These are phyloP conservation scores for Sarcophaga bullata DNA, from an alignment of 1,140 invertebrate genomes.

Conservation along the genomic window DNA sequence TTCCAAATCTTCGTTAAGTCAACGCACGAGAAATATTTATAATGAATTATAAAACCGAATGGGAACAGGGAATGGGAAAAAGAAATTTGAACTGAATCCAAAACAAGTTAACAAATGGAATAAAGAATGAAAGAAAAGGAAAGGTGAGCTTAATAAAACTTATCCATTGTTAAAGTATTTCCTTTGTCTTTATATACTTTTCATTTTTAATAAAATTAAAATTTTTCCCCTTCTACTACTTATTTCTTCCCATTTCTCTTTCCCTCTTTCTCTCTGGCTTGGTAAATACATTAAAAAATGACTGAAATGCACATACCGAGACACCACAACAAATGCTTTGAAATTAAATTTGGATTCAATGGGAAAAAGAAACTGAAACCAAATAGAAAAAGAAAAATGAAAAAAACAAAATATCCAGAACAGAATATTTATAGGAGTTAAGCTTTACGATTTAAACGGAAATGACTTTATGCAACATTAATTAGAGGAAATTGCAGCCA, in stretches of 20 bases:
- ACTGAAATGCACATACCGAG: too few species aligned
- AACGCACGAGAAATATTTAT: too few species aligned
- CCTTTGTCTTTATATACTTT: constrained; percentile 12
- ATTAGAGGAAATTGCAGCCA: constrained; percentile 37
- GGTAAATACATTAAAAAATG: too few species aligned
- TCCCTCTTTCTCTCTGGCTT: too few species aligned
- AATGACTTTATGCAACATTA: constrained; percentile 40
- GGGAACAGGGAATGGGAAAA: too few species aligned
- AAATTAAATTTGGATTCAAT: not conserved
- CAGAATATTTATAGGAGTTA: constrained; percentile 33
- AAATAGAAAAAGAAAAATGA: not conserved
- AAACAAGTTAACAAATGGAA: not conserved
- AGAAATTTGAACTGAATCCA: not conserved
- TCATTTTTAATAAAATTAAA: constrained; percentile 30
- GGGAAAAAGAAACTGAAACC: not conserved
- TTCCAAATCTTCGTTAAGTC: too few species aligned
- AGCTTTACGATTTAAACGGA: constrained; percentile 34
- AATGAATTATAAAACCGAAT: too few species aligned
- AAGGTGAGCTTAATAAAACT: not conserved
- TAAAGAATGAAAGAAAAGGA: not conserved
- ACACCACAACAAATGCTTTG: not conserved
- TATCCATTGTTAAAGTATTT: not conserved
- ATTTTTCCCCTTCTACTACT: not conserved
- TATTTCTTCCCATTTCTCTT: not conserved
- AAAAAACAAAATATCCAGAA: constrained; percentile 9